phyloP scores from a whole-genome alignment of 2,797 vertebrate genomes.

The Mycteria americana region DNA sequence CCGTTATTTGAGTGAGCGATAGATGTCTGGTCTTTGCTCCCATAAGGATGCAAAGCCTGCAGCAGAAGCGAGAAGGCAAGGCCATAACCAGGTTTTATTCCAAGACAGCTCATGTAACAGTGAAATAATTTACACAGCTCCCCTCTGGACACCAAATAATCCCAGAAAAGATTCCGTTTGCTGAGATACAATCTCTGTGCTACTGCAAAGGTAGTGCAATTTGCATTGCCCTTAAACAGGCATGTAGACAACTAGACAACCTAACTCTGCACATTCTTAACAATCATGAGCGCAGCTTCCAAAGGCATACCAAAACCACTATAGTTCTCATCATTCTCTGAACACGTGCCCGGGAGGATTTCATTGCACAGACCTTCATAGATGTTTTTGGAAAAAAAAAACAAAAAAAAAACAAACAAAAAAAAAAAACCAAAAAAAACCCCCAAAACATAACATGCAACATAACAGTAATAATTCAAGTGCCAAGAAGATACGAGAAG shows the following conservation, averaged over 20 bases:
- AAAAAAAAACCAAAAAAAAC: too few species aligned
- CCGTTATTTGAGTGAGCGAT: not conserved
- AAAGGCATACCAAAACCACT: not conserved
- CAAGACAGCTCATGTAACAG: accelerated
- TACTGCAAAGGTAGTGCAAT: not conserved
- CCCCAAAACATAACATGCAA: not conserved
- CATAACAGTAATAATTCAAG: not conserved
- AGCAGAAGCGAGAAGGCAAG: not conserved
- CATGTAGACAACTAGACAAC: not conserved
- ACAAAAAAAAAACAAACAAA: too few species aligned
- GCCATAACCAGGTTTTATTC: not conserved
- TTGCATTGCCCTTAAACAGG: not conserved
- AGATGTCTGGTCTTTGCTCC: not conserved
- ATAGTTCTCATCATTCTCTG: not conserved
- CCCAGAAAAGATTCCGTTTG: not conserved
- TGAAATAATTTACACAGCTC: not conserved
- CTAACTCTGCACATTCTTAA: not conserved
- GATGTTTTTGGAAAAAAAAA: not conserved
- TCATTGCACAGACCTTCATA: not conserved
- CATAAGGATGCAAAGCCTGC: not conserved
- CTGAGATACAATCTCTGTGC: not conserved
- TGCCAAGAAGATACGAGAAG: not conserved
- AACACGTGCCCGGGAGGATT: not conserved
- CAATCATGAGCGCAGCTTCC: not conserved
- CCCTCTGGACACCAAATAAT: not conserved